phyloP scores from a whole-genome alignment of 2,888 invertebrate genomes.

The Parnassius smintheus region DNA sequence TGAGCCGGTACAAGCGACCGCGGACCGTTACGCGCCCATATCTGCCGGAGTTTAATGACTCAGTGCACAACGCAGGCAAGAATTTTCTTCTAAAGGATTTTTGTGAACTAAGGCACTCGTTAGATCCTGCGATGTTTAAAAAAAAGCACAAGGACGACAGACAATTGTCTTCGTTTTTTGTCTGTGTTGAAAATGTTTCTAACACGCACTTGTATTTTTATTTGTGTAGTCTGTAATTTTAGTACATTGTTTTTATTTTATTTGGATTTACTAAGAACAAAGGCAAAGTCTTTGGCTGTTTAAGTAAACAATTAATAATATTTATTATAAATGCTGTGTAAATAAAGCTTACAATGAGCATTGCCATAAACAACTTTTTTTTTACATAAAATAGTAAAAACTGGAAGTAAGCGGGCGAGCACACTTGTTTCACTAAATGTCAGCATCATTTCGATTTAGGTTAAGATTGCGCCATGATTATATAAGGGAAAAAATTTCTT shows the following conservation, averaged over 20 bases:
- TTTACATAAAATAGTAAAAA: not conserved
- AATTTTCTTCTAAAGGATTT: conserved; percentile 38
- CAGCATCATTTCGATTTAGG: conserved; percentile 26
- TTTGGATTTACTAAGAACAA: not conserved
- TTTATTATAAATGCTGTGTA: not conserved
- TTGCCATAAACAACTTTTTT: conserved; percentile 4
- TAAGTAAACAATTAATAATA: too few relatives aligned
- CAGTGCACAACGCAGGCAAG: conserved; percentile 46
- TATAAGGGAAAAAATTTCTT: conserved; percentile 16
- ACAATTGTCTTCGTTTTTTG: conserved; percentile 24
- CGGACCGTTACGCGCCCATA: conserved; percentile 52
- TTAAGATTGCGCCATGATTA: conserved; percentile 26
- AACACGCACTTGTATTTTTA: conserved; percentile 16
- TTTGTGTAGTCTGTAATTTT: conserved; percentile 8
- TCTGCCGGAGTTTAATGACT: conserved; percentile 54
- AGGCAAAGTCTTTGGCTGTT: too few relatives aligned
- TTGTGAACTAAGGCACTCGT: conserved; percentile 15
- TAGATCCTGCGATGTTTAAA: conserved; percentile 20
- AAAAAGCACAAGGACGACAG: conserved; percentile 18
- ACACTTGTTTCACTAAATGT: conserved; percentile 24
- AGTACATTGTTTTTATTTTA: conserved; percentile 6
- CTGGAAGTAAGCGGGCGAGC: conserved; percentile 12
- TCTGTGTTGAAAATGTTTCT: conserved; percentile 23
- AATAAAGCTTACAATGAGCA: not conserved
- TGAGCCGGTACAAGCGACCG: conserved; percentile 31